Evolutionary conservation across 2,113 vertebrate genomes (phyloP), one percentile per base, ranked within the genome.

Genomic region (Nycticorax nycticorax): DNA sequence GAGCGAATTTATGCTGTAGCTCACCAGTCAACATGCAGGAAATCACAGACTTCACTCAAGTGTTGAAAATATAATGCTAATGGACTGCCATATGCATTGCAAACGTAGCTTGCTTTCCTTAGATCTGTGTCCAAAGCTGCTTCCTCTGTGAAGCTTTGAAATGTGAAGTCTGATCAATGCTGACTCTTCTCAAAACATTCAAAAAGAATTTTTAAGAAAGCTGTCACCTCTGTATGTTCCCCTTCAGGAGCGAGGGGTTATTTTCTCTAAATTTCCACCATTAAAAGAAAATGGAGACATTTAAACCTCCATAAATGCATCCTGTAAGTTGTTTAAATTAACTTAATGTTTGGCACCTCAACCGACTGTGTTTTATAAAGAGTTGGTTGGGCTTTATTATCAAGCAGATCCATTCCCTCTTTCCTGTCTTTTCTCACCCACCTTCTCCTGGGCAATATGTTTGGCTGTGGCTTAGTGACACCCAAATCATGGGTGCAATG

Each of bases 151-250:
- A 82, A 86, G 73, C 69, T 95, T 93, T 97, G 92, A 96, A 95
- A 95, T 88, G 56, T 56, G 93, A 92, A 93, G 62, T 73, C 77
- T 95, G 73, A 97, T 95, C 84, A 92, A 67, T 59, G 71, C 92
- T 69, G 91, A 85, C 73, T 96, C 53, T 79, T 95, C 80, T 87
- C 85, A 87, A 92, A 92, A 95, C 47, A 91, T 89, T 92, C 89
- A 96, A 95, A 97, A 92, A 76, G 91, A 95, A 95, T 97, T 97
- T 94, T 96, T 91, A 97, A 96, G 93, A 92, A 88, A 89, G 57
- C 87, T 96, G 94, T 93, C 94, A 93, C 74, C 57, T 89, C 74
- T 89, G 10, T 60, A 53, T 92, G 62, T 82, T 96, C 32, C 39
- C 33, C 41, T 92, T 93, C 76, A 89, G 63, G 30, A 63, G 28